Percentiles rank a stretch among this genome's conserved stretches.
These are phyloP conservation scores for Ligdia adustata DNA, from an alignment of 2,888 invertebrate species.

Conservation along the genomic window DNA sequence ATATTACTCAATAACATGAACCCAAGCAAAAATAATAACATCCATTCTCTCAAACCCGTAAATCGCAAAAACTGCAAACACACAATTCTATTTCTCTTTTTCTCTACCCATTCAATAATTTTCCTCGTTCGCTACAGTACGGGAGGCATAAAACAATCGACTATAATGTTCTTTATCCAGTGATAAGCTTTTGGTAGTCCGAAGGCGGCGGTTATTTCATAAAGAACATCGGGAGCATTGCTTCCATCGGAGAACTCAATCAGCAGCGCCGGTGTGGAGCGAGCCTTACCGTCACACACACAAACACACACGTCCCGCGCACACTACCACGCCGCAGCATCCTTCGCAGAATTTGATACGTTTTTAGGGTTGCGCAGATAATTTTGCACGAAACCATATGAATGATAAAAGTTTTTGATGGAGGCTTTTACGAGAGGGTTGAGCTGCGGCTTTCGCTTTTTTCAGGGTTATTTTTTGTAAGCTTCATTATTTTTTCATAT, in stretches of 20 bases:
- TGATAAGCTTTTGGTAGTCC: constrained; percentile 31
- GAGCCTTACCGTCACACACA: constrained; percentile 51
- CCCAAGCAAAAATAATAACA: too few species aligned
- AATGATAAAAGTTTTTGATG: constrained; percentile 25
- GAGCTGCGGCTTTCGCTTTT: constrained; percentile 13
- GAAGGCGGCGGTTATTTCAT: constrained; percentile 32
- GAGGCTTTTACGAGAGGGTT: constrained; percentile 21
- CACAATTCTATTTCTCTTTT: constrained; percentile 30
- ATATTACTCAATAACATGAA: too few species aligned
- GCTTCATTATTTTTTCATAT: constrained; percentile 20
- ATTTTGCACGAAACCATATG: constrained; percentile 27
- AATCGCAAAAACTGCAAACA: not conserved
- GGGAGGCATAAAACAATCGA: constrained; percentile 34
- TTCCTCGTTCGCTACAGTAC: not conserved
- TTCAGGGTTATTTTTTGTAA: constrained; percentile 11
- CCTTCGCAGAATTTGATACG: constrained; percentile 54
- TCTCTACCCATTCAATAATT: constrained; percentile 20
- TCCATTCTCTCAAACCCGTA: not conserved
- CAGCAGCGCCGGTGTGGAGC: constrained; percentile 47
- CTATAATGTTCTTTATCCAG: constrained; percentile 40
- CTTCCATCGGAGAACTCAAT: constrained; percentile 45
- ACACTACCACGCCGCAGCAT: constrained; percentile 42
- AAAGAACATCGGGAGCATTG: constrained; percentile 39
- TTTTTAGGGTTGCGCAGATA: constrained; percentile 28
- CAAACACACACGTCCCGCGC: constrained; percentile 41